Percentiles rank a stretch among this genome's conserved stretches.
These are phyloP conservation scores for Penaeus indicus DNA, from an alignment of 1,140 invertebrate genomes.

Conservation along the genomic window DNA sequence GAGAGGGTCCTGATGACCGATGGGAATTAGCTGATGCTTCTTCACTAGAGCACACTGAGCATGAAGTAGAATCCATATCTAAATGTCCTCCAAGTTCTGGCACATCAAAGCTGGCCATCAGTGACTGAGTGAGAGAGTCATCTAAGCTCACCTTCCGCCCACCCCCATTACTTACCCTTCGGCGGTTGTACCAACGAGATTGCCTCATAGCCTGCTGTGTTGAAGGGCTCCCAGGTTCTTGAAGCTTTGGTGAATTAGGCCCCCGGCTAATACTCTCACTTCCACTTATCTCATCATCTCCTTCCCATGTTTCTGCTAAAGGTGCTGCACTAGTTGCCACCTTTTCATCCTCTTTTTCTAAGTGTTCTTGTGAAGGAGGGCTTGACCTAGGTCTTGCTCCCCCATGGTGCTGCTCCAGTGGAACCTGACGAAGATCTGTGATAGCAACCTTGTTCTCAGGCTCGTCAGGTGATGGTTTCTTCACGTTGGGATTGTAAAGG, in stretches of 20 bases:
- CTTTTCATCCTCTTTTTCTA: neutral
- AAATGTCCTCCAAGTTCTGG: constrained; percentile 63
- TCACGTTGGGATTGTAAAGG: constrained; percentile 60
- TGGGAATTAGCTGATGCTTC: constrained; percentile 54
- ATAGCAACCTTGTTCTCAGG: constrained; percentile 63
- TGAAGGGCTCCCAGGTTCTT: constrained; percentile 37
- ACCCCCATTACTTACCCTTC: constrained; percentile 55
- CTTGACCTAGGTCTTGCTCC: constrained; percentile 38
- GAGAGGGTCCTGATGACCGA: constrained; percentile 53
- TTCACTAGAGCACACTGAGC: constrained; percentile 65
- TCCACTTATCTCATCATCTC: constrained; percentile 42
- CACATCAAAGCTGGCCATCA: constrained; percentile 66
- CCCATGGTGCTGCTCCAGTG: constrained; percentile 27
- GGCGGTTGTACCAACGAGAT: constrained; percentile 49
- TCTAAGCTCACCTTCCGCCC: constrained; percentile 62
- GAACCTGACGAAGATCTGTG: constrained; percentile 49
- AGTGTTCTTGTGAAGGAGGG: constrained; percentile 9
- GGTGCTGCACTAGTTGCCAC: constrained; percentile 37
- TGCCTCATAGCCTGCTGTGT: constrained; percentile 49
- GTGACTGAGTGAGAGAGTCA: constrained; percentile 60
- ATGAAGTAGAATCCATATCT: constrained; percentile 66
- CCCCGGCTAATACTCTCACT: constrained; percentile 49
- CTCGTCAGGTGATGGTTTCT: constrained; percentile 63
- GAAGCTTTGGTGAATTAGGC: constrained; percentile 44
- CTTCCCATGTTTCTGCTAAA: constrained; percentile 41